A percentile compares a stretch with the other conserved stretches of the same genome.
phyloP scores from a whole-genome alignment of 2,797 vertebrate genomes.

The Urophycis tenuis region DNA sequence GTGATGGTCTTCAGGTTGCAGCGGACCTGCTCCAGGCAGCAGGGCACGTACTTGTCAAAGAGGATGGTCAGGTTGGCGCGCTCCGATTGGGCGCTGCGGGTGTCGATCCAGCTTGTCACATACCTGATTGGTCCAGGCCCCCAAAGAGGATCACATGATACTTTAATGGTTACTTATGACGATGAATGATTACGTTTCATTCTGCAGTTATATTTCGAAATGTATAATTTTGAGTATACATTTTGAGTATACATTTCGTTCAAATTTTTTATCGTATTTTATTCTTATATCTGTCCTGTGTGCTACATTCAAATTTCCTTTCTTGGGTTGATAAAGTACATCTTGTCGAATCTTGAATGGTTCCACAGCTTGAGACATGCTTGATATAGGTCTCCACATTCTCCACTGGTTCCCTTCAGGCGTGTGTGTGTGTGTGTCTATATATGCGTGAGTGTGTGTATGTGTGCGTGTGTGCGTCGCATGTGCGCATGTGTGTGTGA shows the following conservation, averaged over 20 bases:
- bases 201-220: too few relatives aligned
- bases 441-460: background rate
- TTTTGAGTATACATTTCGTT: background rate
- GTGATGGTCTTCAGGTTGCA: constrained; percentile 77
- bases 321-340: background rate
- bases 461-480: background rate
- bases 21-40: constrained; percentile 75
- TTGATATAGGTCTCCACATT: background rate
- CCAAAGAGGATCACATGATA: background rate
- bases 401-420: too few relatives aligned
- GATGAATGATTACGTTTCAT: too few relatives aligned
- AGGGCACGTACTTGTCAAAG: constrained; percentile 73
- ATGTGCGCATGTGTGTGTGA: background rate
- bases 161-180: too few relatives aligned
- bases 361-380: background rate
- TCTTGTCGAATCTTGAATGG: background rate
- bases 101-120: constrained; percentile 75
- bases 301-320: background rate
- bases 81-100: constrained; percentile 71
- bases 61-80: constrained; percentile 73
- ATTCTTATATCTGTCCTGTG: background rate
- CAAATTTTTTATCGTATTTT: background rate
- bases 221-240: background rate
- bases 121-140: constrained; percentile 46
- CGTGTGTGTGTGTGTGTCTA: background rate